Base-by-base conservation (phyloP, 2,888 invertebrate species). In the Trichacis sp. region DNA sequence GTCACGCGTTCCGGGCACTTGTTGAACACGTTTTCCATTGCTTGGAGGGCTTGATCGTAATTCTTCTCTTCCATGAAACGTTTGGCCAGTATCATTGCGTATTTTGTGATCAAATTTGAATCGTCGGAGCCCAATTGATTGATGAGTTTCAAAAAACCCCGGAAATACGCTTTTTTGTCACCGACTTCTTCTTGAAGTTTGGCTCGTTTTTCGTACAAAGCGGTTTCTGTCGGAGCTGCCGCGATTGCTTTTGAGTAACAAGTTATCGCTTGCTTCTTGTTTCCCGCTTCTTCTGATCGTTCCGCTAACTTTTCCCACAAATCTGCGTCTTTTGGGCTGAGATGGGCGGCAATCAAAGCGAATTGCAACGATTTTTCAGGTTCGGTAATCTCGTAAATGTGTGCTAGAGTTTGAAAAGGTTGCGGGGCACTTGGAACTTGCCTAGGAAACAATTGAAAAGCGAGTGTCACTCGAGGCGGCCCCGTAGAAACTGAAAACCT, bases 281-380 rank as follows among this genome's bases (percentile, higher is more conserved):
- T 91, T 38, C 89, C 89, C 64, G 89, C 88, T 75, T 93, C 90
- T 53, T 92, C 85, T 14, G 92, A 92, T 73, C 93, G 86, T 66
- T 92, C 91, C 2, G 94, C 96, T 17, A 97, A 87, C 66, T 92
- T 87, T n/a, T 92, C 86, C 96, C 96, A 97, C 74, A 95, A 93
- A 73, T 93, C 92, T 0, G 90, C 87, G 85, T 96, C 92, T 60
- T 89, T 88, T 0, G 93, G 92, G 78, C 91, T 91, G 29, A 97
- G 86, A 85, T 95, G 93, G 0, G 95, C 95, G 9, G 94, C 95
- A 52, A 97, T 89, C 61, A 96, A 87, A 14, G 92, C 89, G 80
- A 93, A 95, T 79, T 97, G 94, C 48, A 95, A 86, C 52, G 93
- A 91, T 81, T 95, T 96, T 42, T 93, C 92, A 14, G 88, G 86